These are phyloP conservation scores for Osedax fenrisi DNA, from an alignment of 2,888 invertebrate species.

Conservation along the genomic window DNA sequence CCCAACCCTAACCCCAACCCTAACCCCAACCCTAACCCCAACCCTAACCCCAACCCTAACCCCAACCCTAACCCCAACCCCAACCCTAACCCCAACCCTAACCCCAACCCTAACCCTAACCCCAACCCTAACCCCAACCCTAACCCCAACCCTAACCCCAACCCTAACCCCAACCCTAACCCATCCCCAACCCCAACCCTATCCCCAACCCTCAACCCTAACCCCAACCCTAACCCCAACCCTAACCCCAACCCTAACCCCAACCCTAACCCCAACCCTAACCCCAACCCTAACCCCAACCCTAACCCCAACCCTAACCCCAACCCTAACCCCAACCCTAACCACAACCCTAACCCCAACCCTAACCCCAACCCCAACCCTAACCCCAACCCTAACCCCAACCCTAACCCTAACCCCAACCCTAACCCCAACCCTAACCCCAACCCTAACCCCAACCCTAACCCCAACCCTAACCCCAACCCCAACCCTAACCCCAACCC, in stretches of 20 bases:
- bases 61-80: background rate
- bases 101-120: background rate
- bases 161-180: background rate
- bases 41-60: background rate
- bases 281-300: background rate
- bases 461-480: background rate
- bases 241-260: background rate
- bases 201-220: background rate
- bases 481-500: background rate
- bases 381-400: background rate
- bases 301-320: background rate
- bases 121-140: background rate
- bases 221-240: background rate
- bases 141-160: background rate
- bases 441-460: background rate
- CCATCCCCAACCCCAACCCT: background rate
- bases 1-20: background rate
- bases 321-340: background rate
- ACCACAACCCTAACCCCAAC: background rate
- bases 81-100: background rate
- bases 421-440: background rate
- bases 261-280: background rate
- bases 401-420: background rate
- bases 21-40: background rate
- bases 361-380: background rate